phyloP scores from a whole-genome alignment of 2,113 vertebrate genomes.

The Apus apus region DNA sequence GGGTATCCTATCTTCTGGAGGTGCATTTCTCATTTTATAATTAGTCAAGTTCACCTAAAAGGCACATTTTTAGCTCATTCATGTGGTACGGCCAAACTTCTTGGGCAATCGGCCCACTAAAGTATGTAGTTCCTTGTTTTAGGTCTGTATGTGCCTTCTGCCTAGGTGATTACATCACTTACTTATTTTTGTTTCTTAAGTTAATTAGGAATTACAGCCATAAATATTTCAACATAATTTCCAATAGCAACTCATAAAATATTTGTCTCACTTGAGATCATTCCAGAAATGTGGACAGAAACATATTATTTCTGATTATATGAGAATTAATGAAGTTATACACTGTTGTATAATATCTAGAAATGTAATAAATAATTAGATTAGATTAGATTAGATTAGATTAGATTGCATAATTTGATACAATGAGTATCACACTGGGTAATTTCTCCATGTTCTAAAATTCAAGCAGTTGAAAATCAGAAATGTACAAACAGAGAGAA shows the following conservation, averaged over 20 bases:
- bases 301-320: background rate
- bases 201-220: no score
- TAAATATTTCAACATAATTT: background rate
- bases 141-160: no score
- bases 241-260: background rate
- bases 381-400: background rate
- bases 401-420: background rate
- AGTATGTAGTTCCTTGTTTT: no score
- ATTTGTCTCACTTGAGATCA: background rate
- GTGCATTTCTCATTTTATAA: no score
- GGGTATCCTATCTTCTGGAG: no score
- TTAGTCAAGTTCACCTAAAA: no score
- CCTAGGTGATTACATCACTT: no score
- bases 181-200: no score
- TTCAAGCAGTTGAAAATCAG: background rate
- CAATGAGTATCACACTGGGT: background rate
- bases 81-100: no score
- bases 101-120: no score
- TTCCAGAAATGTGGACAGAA: background rate
- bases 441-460: background rate
- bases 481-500: background rate
- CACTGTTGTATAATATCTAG: background rate
- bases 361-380: background rate
- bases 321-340: background rate
- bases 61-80: no score